Evolutionary conservation across 1,140 invertebrate genomes (phyloP), one percentile per base, ranked within the genome.

Genomic region (Armadillidium nasatum): DNA sequence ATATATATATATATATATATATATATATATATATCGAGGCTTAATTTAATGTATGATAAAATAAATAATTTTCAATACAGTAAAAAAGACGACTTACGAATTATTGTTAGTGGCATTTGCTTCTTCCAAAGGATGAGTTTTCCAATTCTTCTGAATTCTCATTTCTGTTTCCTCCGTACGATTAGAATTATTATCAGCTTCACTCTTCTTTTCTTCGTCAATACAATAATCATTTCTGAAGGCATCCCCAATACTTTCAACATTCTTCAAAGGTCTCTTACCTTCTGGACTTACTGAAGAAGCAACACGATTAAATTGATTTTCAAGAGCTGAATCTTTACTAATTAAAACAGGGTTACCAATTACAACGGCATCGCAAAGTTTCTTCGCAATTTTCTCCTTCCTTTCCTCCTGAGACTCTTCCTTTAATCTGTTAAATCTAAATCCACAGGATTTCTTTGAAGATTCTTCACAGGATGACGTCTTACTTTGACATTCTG

Each of bases 351-450:
- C 71, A 46, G 77, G 77, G 50, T 78, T 78, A 43, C 74, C 77
- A 71, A 78, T 78, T 19, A 78, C 50, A 13, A 78, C 77, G 15
- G 77, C 50, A 6, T 46, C 19, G 43, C 71, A 72, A 10, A 43
- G 66, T 0, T 66, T 43, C 19, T 60, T 71, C 15, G 68, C 2
- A 13, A 74, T 50, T 22, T 44, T 67, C 0, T 22, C 11, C 10
- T 43, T 68, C 19, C 11, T 19, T 60, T 60, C 50, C 7, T 60
- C 50, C 11, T 13, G 50, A 13, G 50, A 60, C 9, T 78, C 77
- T 73, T 78, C 77, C 10, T 76, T 75, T 21, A 78, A 44, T 11
- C 77, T n/a, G 10, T 46, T 71, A 73, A 78, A 78, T 54, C 73
- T 78, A 66, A 78, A 78, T 10, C 77, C 77, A 2, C 2, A 19